Base-by-base conservation (phyloP, 2,113 vertebrate species). In the Jacana jacana region DNA sequence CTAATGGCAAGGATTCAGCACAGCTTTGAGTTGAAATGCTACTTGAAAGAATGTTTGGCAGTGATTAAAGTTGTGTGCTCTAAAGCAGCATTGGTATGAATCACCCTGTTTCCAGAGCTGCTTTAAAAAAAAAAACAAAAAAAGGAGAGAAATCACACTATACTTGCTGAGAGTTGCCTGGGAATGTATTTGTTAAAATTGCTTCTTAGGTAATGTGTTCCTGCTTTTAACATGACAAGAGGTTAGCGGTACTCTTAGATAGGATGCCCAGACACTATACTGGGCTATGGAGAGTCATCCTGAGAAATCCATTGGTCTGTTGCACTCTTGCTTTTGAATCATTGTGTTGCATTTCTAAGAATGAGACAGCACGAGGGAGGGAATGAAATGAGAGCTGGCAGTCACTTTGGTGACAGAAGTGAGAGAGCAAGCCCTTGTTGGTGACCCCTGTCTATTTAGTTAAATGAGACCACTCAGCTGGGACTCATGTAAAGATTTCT, bases 21-120 rank as follows among this genome's bases (percentile, higher is more conserved):
- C 24, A 76, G 70, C 42, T 92, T 44, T 76, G 77, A 79, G 66
- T 60, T 85, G 39, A 92, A 93, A 76, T 54, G 17, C 61, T 92
- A 77, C 63, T 95, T 88, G 77, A 86, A 94, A 58, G 81, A 92
- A 39, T 46, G 49, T 72, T 96, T 92, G 91, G 83, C 86, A 93
- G 48, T 15, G 63, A 69, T 87, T 57, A 63, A 69, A 91, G 37
- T 35, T 84, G 28, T 86, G 39, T 76, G 77, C 40, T 92, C 48
- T 71, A 57, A 77, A 92, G 60, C 57, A 55, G 42, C 31, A 44
- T 81, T 81, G 40, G 80, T 86, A 60, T 70, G 65, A 94, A 82
- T 94, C 86, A 82, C 83, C 49, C 37, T 61, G 23, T 91, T 95
- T 96, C 65, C 82, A 94, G 72, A 93, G 77, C 65, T 64, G 68